Conservation (phyloP, 1,140 invertebrate genomes). For the Eumaeus atala region DNA sequence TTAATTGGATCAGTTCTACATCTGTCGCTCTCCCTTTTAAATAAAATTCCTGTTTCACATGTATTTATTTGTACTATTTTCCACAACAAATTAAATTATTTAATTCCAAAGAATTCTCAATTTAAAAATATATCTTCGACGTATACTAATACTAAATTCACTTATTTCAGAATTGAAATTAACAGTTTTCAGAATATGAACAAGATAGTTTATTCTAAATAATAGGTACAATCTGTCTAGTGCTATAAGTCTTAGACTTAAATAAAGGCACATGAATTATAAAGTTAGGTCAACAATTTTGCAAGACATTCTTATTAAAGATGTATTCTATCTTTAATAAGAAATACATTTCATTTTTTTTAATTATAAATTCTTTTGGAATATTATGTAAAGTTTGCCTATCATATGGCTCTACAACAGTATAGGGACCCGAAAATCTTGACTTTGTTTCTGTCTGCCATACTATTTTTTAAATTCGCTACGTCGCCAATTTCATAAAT, state of each 20-base stretch:
- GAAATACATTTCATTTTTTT: slow-evolving; percentile 14
- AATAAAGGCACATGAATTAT: slow-evolving; percentile 5
- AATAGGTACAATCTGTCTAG: slow-evolving; percentile 22
- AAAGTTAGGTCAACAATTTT: slow-evolving; percentile 16
- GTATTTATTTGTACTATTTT: slow-evolving; percentile 4
- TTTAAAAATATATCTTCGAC: slow-evolving; percentile 22
- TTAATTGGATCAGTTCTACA: slow-evolving; percentile 20
- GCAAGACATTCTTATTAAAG: slow-evolving; percentile 9
- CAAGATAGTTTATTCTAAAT: slow-evolving; percentile 22
- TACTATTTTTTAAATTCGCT: slow-evolving; percentile 23
- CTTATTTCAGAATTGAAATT: slow-evolving; percentile 23
- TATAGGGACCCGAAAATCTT: slow-evolving; percentile 1
- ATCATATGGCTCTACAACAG: slow-evolving; percentile 15
- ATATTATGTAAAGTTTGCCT: slow-evolving; percentile 22
- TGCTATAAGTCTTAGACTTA: slow-evolving; percentile 12
- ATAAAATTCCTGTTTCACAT: slow-evolving; percentile 22
- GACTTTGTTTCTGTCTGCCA: slow-evolving; percentile 1
- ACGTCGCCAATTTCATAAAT: slow-evolving; percentile 17
- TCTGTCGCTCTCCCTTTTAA: slow-evolving; percentile 18
- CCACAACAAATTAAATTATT: slow-evolving; percentile 19
- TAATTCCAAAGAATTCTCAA: slow-evolving; percentile 16
- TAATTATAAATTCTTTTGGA: slow-evolving; percentile 13
- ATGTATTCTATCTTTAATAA: slow-evolving; percentile 16
- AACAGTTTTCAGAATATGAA: no score
- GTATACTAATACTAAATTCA: slow-evolving; percentile 21